Evolutionary conservation across 37 sponge, comb jelly and placozoan species (phyloP).

Genomic region (Aplysina aerophoba): DNA sequence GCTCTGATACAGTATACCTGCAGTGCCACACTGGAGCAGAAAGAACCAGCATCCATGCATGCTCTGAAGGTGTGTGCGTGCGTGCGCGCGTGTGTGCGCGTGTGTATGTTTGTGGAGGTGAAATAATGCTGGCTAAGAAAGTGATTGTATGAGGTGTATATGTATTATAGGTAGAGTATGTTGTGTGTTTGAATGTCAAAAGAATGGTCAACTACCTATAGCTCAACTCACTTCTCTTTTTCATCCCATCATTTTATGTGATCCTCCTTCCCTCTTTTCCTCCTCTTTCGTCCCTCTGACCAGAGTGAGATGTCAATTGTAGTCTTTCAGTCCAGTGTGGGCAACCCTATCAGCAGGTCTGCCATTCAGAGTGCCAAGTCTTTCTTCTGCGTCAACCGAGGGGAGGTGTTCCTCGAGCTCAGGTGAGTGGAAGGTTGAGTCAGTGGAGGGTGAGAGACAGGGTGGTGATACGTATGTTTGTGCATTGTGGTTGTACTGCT

Average conservation of each 20-base stretch:
- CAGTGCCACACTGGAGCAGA: background rate
- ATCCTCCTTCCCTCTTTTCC: too few relatives aligned
- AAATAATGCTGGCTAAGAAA: too few relatives aligned
- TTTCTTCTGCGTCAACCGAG: conserved; percentile 16
- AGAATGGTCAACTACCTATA: too few relatives aligned
- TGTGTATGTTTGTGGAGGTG: conserved; percentile 19
- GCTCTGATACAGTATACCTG: conserved; percentile 19
- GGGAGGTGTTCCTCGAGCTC: background rate
- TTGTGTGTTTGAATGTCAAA: too few relatives aligned
- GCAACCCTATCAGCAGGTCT: conserved; percentile 12
- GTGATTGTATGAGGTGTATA: too few relatives aligned
- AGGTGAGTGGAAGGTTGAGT: too few relatives aligned
- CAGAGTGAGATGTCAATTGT: conserved; percentile 4
- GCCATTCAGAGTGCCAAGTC: conserved; percentile 2
- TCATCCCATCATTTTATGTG: too few relatives aligned
- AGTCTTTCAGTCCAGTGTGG: background rate
- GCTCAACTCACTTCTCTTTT: too few relatives aligned
- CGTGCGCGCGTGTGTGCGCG: background rate
- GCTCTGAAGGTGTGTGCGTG: conserved; percentile 3
- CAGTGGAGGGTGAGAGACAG: too few relatives aligned
- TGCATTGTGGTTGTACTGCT: too few relatives aligned
- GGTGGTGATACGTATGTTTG: too few relatives aligned
- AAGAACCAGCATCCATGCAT: background rate
- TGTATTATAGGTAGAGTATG: too few relatives aligned
- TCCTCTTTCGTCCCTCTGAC: background rate